These are phyloP conservation scores for Drosophila willistoni DNA, from an alignment of 1,140 invertebrate genomes.

Conservation along the genomic window DNA sequence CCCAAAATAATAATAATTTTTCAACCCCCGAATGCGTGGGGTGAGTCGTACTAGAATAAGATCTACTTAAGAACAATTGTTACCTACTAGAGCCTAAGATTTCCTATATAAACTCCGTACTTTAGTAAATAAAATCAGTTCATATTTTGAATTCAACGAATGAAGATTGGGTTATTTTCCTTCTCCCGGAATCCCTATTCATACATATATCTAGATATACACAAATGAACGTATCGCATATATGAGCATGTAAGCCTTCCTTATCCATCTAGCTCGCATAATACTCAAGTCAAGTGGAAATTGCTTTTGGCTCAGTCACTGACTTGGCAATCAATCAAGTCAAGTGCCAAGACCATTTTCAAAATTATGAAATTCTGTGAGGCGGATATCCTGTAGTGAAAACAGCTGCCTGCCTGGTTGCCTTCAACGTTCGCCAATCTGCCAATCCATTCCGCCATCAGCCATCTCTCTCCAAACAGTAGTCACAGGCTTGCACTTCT, in stretches of 20 bases:
- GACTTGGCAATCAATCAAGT: slow-evolving; percentile 76
- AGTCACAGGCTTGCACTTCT: slow-evolving; percentile 25
- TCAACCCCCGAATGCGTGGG: no score
- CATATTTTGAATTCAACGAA: no score
- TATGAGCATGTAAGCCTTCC: slow-evolving; percentile 19
- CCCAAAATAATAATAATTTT: no score
- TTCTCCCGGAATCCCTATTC: no score
- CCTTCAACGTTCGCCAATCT: background rate
- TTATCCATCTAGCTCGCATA: slow-evolving; percentile 31
- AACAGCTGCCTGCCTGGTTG: slow-evolving; percentile 2
- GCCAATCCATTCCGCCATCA: background rate
- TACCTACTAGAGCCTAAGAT: no score
- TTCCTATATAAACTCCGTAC: no score
- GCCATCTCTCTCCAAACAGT: background rate
- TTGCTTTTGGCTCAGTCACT: slow-evolving; percentile 58
- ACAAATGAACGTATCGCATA: slow-evolving; percentile 39
- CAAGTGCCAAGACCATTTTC: slow-evolving; percentile 47
- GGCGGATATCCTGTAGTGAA: slow-evolving; percentile 61
- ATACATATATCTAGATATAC: background rate
- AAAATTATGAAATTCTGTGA: slow-evolving; percentile 71
- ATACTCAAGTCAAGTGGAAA: slow-evolving; percentile 51
- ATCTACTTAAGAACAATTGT: no score
- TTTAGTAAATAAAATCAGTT: no score
- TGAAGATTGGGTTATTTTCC: no score
- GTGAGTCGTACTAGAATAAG: no score